These are phyloP conservation scores for human DNA, from an alignment of 2,113 vertebrate genomes.

Conservation along the genomic window DNA sequence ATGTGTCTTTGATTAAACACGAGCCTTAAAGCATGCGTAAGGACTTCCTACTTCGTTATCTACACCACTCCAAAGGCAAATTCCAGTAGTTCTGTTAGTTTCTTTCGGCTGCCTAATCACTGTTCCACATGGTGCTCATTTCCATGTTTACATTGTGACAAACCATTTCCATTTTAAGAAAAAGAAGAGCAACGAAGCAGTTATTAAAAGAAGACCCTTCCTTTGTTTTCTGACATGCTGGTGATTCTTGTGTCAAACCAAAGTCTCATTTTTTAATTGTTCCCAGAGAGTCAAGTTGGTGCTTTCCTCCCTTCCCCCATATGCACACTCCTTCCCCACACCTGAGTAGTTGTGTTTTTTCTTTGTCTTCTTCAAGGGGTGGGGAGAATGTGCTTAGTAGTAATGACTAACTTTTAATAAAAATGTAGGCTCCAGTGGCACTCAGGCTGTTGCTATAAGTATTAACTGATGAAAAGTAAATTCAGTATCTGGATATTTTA, in stretches of 20 bases:
- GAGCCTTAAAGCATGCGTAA: not conserved
- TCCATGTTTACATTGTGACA: not conserved
- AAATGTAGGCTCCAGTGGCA: not conserved
- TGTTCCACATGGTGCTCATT: not conserved
- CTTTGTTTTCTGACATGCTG: not conserved
- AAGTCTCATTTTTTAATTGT: not conserved
- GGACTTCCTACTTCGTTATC: not conserved
- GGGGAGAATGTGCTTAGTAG: not conserved
- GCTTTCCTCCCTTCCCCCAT: rapidly evolving
- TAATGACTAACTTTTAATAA: not conserved
- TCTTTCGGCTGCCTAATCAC: not conserved
- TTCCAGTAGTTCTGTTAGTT: not conserved
- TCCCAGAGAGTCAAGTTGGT: not conserved
- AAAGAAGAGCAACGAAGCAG: not conserved
- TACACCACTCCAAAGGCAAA: not conserved
- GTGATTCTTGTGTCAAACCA: not conserved
- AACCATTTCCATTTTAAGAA: not conserved
- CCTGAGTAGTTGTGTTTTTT: not conserved
- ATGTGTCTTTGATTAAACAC: not conserved
- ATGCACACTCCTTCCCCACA: not conserved
- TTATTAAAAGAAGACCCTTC: not conserved
- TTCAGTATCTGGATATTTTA: not conserved
- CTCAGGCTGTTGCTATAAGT: not conserved
- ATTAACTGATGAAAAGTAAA: not conserved
- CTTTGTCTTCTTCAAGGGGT: not conserved